Evolutionary conservation across 2,113 vertebrate genomes (phyloP).

Genomic region (Ictidomys tridecemlineatus): DNA sequence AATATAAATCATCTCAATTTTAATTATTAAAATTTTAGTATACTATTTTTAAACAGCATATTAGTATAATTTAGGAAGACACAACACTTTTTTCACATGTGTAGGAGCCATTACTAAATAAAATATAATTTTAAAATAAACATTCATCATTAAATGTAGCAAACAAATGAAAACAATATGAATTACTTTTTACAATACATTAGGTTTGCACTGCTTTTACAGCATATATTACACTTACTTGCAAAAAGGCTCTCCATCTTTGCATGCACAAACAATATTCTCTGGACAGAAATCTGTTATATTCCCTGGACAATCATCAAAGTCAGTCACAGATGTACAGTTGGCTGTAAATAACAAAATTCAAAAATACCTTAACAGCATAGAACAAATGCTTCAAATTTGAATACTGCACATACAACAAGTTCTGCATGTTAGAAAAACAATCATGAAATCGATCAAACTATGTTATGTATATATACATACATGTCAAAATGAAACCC

Average conservation of each 20-base stretch:
- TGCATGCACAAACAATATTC: constrained; percentile 78
- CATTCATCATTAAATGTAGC: background rate
- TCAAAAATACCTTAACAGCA: constrained; percentile 3
- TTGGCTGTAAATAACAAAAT: constrained; percentile 80
- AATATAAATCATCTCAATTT: constrained; percentile 10
- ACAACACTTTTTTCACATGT: background rate
- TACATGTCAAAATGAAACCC: background rate
- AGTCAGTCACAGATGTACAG: constrained; percentile 78
- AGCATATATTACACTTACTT: constrained; percentile 77
- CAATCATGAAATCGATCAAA: constrained; percentile 32
- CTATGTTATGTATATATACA: background rate
- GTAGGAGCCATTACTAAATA: background rate
- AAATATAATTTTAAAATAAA: constrained; percentile 52
- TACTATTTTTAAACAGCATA: background rate
- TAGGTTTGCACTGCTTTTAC: background rate
- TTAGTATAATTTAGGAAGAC: constrained; percentile 27
- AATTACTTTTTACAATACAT: constrained; percentile 16
- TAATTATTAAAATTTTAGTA: constrained; percentile 1
- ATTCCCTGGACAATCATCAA: constrained; percentile 59
- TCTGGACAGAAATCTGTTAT: constrained; percentile 78
- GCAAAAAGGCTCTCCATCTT: constrained; percentile 82
- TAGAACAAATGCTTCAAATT: background rate
- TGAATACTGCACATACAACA: constrained; percentile 31
- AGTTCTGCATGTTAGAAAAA: constrained; percentile 52
- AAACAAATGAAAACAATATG: constrained; percentile 26